These are phyloP conservation scores for Helostoma temminkii DNA, from an alignment of 2,797 vertebrate genomes.

Conservation along the genomic window DNA sequence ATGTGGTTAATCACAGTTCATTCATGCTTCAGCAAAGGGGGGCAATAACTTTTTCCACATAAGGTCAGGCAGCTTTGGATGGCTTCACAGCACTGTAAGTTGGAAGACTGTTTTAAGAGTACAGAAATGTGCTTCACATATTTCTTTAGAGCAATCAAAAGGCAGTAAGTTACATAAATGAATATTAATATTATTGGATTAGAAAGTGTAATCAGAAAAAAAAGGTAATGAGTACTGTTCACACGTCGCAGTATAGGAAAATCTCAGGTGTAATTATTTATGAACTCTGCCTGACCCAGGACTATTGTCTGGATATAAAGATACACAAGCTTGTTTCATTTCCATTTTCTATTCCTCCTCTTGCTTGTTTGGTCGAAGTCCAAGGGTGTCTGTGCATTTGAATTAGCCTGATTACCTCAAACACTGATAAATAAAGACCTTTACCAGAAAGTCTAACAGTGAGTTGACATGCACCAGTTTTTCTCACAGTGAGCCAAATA, in stretches of 20 bases:
- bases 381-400: conserved; percentile 23
- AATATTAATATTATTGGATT: no score
- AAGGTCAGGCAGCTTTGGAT: no score
- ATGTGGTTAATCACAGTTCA: no score
- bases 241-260: not conserved
- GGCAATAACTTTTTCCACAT: no score
- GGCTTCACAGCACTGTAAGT: no score
- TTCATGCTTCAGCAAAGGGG: no score
- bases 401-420: conserved; percentile 68
- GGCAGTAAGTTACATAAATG: not conserved
- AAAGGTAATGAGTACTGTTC: not conserved
- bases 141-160: not conserved
- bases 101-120: no score
- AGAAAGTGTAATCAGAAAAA: not conserved
- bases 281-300: conserved; percentile 19
- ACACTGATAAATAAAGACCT: conserved; percentile 66
- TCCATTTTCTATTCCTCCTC: conserved; percentile 10
- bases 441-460: conserved; percentile 45
- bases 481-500: conserved; percentile 52
- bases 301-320: conserved; percentile 42
- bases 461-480: conserved; percentile 49
- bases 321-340: conserved; percentile 49
- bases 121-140: no score
- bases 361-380: conserved; percentile 31
- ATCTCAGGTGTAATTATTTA: not conserved